phyloP scores from a whole-genome alignment of 2,888 invertebrate species.

The Hermodice carunculata region DNA sequence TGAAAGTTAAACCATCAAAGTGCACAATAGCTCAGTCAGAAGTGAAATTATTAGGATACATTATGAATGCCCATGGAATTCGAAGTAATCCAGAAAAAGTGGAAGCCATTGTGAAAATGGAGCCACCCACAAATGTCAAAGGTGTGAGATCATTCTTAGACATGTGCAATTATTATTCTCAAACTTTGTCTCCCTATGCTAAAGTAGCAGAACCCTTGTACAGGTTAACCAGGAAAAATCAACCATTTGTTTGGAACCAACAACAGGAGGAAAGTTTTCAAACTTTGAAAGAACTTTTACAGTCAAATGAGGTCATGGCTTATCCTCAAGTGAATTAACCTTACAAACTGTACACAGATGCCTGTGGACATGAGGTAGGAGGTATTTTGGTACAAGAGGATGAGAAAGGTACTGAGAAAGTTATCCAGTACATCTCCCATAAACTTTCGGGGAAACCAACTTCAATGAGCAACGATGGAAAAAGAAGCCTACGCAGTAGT shows the following conservation, averaged over 20 bases:
- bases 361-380: conserved; percentile 1
- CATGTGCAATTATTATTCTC: no score
- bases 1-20: no score
- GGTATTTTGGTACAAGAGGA: conserved; percentile 1
- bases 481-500: no score
- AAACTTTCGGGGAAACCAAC: no score
- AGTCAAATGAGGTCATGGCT: conserved; percentile 8
- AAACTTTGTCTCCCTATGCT: conserved; percentile 18
- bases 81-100: no score
- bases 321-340: background rate
- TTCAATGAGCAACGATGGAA: no score
- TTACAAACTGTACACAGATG: conserved; percentile 10
- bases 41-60: no score
- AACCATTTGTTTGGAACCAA: background rate
- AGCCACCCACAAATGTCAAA: no score
- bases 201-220: conserved; percentile 10
- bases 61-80: no score
- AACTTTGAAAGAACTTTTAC: background rate
- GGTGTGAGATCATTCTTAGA: no score
- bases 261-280: conserved; percentile 5
- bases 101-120: no score
- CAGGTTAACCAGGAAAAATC: conserved; percentile 5
- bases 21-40: no score
- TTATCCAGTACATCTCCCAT: conserved; percentile 1
- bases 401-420: background rate